Evolutionary conservation across 2,797 vertebrate species (phyloP).

Genomic region (Hylomyscus alleni): DNA sequence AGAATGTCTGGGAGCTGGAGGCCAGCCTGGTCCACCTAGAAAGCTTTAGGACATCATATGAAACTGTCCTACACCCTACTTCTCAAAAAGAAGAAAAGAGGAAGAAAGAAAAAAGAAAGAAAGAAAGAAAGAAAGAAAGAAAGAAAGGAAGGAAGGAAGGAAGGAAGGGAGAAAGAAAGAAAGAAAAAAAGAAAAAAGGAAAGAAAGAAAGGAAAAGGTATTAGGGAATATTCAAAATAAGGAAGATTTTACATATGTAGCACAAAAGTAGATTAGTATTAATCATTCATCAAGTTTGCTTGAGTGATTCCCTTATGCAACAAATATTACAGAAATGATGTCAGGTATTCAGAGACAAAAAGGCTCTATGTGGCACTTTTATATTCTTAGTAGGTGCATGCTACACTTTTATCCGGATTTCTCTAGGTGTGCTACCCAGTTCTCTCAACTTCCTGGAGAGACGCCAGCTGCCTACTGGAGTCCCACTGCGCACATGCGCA

Average conservation of each 20-base stretch:
- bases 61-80: neutral
- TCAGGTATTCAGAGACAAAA: neutral
- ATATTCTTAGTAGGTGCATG: neutral
- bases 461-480: neutral
- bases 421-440: neutral
- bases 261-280: neutral
- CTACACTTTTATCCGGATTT: neutral
- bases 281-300: slow-evolving; percentile 29
- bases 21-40: neutral
- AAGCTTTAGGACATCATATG: neutral
- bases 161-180: too few species aligned
- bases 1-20: neutral
- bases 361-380: neutral
- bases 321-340: slow-evolving; percentile 1
- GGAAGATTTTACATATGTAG: neutral
- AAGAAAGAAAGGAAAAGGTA: neutral
- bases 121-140: too few species aligned
- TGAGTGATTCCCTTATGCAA: neutral
- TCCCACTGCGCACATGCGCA: neutral
- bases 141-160: fast-evolving
- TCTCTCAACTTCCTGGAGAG: neutral
- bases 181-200: neutral
- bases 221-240: neutral
- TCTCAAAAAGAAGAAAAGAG: neutral
- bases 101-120: too few species aligned